Percentiles rank a stretch among this genome's conserved stretches.
Conservation (phyloP, 1,140 invertebrate genomes). For the Drosophila mayri region DNA sequence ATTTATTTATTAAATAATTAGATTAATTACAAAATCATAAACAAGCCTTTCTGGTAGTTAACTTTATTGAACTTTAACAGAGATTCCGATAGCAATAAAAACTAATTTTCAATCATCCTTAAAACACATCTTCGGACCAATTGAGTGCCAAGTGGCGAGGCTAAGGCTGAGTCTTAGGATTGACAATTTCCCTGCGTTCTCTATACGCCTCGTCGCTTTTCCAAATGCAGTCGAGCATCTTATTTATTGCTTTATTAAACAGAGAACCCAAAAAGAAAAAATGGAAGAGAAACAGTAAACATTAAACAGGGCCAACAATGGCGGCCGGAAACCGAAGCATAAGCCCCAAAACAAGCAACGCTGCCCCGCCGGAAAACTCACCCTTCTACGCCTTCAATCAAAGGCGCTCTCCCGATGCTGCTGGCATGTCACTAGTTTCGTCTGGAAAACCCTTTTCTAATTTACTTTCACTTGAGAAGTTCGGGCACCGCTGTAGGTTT, state of each 20-base stretch:
- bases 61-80: no score
- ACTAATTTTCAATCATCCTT: conserved; percentile 25
- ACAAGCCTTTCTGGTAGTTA: no score
- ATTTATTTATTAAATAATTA: no score
- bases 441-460: conserved; percentile 58
- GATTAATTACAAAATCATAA: no score
- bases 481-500: conserved; percentile 29
- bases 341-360: conserved; percentile 30
- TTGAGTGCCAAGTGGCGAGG: conserved; percentile 9
- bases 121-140: conserved; percentile 24
- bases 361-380: conserved; percentile 7
- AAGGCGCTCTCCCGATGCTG: background rate
- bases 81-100: no score
- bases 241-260: conserved; percentile 64
- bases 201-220: background rate
- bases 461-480: conserved; percentile 63
- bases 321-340: conserved; percentile 41
- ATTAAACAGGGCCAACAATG: conserved; percentile 16
- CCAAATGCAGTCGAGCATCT: conserved; percentile 33
- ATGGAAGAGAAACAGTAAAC: background rate
- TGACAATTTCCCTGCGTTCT: conserved; percentile 21
- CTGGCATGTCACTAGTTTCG: conserved; percentile 49
- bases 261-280: background rate
- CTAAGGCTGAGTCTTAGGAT: background rate
- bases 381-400: conserved; percentile 49